phyloP scores from a whole-genome alignment of 1,140 invertebrate species.

The Drosophila baimaii region DNA sequence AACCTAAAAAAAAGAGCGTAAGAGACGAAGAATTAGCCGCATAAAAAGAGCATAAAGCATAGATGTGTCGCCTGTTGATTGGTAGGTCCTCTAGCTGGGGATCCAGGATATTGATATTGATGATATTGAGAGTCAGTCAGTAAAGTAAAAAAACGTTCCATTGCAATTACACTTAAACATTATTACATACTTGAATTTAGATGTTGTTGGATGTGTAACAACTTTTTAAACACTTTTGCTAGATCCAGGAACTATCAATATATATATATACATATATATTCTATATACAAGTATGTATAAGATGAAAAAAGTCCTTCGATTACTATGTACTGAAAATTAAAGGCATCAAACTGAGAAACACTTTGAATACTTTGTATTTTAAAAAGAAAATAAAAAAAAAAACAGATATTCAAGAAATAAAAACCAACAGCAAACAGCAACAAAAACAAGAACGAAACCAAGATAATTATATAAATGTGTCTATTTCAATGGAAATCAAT shows the following conservation, averaged over 20 bases:
- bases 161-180: slow-evolving; percentile 73
- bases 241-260: slow-evolving; percentile 63
- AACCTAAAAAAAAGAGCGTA: slow-evolving; percentile 22
- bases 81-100: slow-evolving; percentile 38
- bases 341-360: slow-evolving; percentile 65
- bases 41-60: slow-evolving; percentile 59
- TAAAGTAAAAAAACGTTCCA: slow-evolving; percentile 72
- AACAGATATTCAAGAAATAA: slow-evolving; percentile 45
- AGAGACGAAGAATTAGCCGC: slow-evolving; percentile 46
- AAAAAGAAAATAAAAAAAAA: slow-evolving; percentile 30
- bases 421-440: slow-evolving; percentile 45
- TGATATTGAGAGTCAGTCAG: slow-evolving; percentile 48
- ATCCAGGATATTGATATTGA: slow-evolving; percentile 47
- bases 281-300: slow-evolving; percentile 63
- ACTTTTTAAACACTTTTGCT: slow-evolving; percentile 68
- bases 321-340: slow-evolving; percentile 80
- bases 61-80: slow-evolving; percentile 52
- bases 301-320: slow-evolving; percentile 78
- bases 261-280: slow-evolving; percentile 44
- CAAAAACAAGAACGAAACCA: slow-evolving; percentile 43
- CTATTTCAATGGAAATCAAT: slow-evolving; percentile 79
- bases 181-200: slow-evolving; percentile 70
- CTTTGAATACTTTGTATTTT: slow-evolving; percentile 81
- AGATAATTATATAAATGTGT: slow-evolving; percentile 80
- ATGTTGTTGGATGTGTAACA: slow-evolving; percentile 69